Base-by-base conservation (phyloP, 1,140 invertebrate genomes). In the Zaprionus kolodkinae region DNA sequence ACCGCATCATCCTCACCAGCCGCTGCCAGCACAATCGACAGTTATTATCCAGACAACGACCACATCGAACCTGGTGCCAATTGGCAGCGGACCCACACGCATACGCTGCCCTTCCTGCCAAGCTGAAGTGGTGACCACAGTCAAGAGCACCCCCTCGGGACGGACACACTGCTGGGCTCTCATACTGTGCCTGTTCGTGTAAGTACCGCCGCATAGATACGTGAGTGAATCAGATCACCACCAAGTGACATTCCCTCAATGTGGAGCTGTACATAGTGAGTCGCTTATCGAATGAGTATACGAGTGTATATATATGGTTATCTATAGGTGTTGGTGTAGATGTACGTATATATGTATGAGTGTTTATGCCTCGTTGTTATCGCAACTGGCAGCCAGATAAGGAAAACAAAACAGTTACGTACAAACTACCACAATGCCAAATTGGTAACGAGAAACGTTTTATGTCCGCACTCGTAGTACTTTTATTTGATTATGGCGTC, bases 161-260 rank as follows among this genome's bases (percentile, higher is more conserved):
- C 94, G 94, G 77, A 95, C 95, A 0, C 95, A 96, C 77, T 72
- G 95, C 2, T 93, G 95, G 75, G 95, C 95, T 1, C 73, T 95
- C 15, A 43, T 95, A 3, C 79, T 95, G 1, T 96, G 94, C 69
- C 21, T 95, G 7, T 79, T 95, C 33, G 92, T 93, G 95, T 95
- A 90, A 93, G 92, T 86, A 54, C 30, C 25, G n/a, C 30, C 25
- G n/a, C 2, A 45, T 3, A 15, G 40, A 15, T 45, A 45, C 40
- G 40, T 15, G 40, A n/a, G 40, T 45, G 40, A 45, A 45, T 45
- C 40, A 45, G 40, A 48, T 43, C 40, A 21, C 3, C 36, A 2
- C 11, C n/a, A 43, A 50, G 13, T 62, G 72, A 48, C 40, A 74
- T 54, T 74, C 59, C 15, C 50, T 62, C 59, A 40, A 35, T 64